These are phyloP conservation scores for Synodontis membranacea DNA, from an alignment of 2,113 vertebrate genomes.

Conservation along the genomic window DNA sequence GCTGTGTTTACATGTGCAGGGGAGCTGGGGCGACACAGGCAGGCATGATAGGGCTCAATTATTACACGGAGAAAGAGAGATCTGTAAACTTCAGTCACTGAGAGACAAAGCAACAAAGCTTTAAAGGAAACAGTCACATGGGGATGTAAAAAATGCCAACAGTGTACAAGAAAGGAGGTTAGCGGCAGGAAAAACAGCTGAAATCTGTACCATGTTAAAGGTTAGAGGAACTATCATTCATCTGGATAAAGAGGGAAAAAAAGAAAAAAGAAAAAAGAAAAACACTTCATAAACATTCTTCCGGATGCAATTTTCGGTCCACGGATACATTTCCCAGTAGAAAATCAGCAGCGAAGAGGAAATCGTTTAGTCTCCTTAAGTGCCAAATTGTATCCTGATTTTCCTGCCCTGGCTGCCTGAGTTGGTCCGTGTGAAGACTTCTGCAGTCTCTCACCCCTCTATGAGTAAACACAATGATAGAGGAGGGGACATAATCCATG, in stretches of 20 bases:
- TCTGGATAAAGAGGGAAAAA: constrained; percentile 70
- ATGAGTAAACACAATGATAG: constrained; percentile 82
- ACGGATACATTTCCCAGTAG: constrained; percentile 99
- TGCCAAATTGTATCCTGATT: constrained; percentile 99
- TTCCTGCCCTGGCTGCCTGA: constrained; percentile 88
- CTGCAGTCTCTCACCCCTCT: constrained; percentile 88
- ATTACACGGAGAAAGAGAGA: constrained; percentile 28
- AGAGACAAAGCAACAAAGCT: constrained; percentile 39
- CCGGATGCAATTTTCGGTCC: constrained; percentile 99
- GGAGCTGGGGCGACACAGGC: constrained; percentile 36
- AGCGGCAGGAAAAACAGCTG: constrained; percentile 78
- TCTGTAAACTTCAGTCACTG: constrained; percentile 46
- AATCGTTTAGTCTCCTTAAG: constrained; percentile 99
- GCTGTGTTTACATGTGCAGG: constrained; percentile 55
- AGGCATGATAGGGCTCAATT: constrained; percentile 41
- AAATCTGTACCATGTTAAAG: constrained; percentile 87
- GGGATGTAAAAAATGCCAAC: constrained; percentile 60
- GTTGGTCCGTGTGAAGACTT: constrained; percentile 86
- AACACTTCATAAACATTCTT: constrained; percentile 98
- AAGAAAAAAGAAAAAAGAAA: constrained; percentile 57
- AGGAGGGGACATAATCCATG: constrained; percentile 82
- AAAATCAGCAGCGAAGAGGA: constrained; percentile 98
- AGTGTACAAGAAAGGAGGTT: constrained; percentile 77
- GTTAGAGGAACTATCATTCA: constrained; percentile 97
- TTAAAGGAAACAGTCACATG: constrained; percentile 40